These are phyloP conservation scores for Emydocephalus ijimae DNA, from an alignment of 2,113 vertebrate genomes.

Conservation along the genomic window DNA sequence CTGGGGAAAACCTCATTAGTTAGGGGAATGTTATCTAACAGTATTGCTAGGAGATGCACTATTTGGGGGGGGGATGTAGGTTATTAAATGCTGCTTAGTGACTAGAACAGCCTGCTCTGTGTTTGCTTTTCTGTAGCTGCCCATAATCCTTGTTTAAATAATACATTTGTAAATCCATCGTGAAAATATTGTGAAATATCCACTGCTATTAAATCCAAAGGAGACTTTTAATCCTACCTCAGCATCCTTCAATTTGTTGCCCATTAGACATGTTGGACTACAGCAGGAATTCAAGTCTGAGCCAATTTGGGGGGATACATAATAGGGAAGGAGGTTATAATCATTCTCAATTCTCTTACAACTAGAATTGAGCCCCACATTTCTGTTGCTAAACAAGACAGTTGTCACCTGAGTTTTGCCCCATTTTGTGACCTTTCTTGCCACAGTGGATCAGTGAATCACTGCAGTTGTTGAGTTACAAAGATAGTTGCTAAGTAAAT, in stretches of 20 bases:
- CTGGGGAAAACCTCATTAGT: background rate
- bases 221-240: background rate
- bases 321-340: background rate
- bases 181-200: background rate
- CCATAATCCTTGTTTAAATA: background rate
- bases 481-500: background rate
- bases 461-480: background rate
- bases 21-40: background rate
- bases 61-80: background rate
- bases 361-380: background rate
- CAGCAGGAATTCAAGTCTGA: background rate
- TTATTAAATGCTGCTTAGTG: background rate
- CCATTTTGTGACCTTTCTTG: background rate
- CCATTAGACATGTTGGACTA: background rate
- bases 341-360: background rate
- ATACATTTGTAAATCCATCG: background rate
- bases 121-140: background rate
- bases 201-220: background rate
- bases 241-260: background rate
- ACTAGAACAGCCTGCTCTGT: background rate
- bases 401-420: background rate
- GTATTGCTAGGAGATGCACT: background rate
- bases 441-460: background rate
- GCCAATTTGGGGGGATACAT: background rate
- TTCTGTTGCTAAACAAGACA: background rate